Evolutionary conservation across 64 coral and sea anemone species (phyloP).

Genomic region (Cladopsammia gracilis): DNA sequence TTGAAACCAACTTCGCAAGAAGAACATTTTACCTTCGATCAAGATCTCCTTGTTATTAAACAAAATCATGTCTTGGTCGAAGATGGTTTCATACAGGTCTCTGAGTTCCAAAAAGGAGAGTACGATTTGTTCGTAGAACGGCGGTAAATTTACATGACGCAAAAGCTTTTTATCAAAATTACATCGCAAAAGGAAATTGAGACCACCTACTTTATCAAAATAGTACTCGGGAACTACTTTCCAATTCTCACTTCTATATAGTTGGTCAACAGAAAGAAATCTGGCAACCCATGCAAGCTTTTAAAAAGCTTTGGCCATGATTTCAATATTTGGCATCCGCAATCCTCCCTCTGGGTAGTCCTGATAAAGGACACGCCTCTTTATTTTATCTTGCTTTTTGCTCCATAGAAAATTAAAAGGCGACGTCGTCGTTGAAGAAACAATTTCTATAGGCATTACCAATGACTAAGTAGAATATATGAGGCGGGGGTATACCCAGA

Average conservation of each 20-base stretch:
- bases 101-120: not conserved
- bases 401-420: not conserved
- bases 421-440: no score
- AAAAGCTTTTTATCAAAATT: conserved; percentile 1
- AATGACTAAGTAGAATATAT: not conserved
- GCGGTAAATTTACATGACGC: not conserved
- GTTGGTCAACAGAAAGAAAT: no score
- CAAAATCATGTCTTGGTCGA: not conserved
- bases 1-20: not conserved
- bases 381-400: not conserved
- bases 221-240: not conserved
- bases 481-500: not conserved
- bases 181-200: not conserved
- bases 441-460: no score
- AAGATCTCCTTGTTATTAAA: not conserved
- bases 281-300: no score
- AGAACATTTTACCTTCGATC: not conserved
- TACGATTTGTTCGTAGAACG: not conserved
- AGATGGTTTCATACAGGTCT: not conserved
- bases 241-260: no score
- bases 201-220: not conserved
- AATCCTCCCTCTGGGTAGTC: not conserved
- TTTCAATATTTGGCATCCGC: no score
- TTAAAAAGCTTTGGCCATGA: no score
- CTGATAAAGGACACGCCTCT: not conserved